Base-by-base conservation (phyloP, 1,140 invertebrate genomes). In the Anagrus nilaparvatae region DNA sequence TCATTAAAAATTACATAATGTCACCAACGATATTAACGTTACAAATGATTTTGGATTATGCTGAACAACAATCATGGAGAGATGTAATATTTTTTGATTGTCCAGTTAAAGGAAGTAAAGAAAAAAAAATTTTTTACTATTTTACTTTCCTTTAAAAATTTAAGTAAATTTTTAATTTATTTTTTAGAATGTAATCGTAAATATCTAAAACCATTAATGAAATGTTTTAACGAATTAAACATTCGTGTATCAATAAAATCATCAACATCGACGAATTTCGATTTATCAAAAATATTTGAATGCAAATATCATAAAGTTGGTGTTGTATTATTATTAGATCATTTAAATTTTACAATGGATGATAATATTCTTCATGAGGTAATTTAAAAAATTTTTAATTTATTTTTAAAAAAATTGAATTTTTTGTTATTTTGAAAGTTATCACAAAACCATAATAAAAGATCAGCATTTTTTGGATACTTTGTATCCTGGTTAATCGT, bases 51-150 rank as follows among this genome's bases (percentile, higher is more conserved):
- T 29, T 71, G 17, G 66, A 71, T 29, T 63, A 63, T 29, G 63
- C 64, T 4, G 46, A 65, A 5, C 68, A 65, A 61, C 48, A 65
- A 5, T 62, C 61, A 4, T 71, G 67, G 69, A 58, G 59, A 5
- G 66, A 71, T 36, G 58, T 64, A 0, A 36, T 68, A 4, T 45
- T 70, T 5, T 69, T 55, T 17, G 50, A 50, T 31, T 51, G 51
- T 14, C 40, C 48, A 17, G 44, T 28, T 2, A 20, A 32, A 5
- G 27, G 41, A 21, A 31, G 54, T 53, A 44, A n/a, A n/a, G n/a
- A n/a, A n/a, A n/a, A n/a, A n/a, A n/a, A n/a, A n/a, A n/a, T n/a
- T n/a, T n/a, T n/a, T n/a, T n/a, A n/a, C n/a, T n/a, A n/a, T n/a
- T n/a, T n/a, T n/a, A n/a, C n/a, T n/a, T n/a, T n/a, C n/a, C n/a